These are phyloP conservation scores for Poeciliopsis turneri DNA, from an alignment of 2,797 vertebrate species.

Conservation along the genomic window DNA sequence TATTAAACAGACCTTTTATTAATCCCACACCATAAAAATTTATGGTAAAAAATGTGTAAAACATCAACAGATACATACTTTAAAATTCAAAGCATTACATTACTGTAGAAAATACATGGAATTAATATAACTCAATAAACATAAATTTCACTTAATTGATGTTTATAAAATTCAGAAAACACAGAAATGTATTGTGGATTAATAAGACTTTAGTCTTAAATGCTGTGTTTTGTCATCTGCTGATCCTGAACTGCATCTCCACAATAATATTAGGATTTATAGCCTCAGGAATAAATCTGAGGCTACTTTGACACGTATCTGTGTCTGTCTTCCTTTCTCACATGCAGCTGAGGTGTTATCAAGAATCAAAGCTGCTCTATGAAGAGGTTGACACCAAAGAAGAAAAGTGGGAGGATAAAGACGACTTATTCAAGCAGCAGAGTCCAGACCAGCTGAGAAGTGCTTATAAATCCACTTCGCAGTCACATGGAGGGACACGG, in stretches of 20 bases:
- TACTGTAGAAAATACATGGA: too few relatives aligned
- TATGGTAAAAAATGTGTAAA: too few relatives aligned
- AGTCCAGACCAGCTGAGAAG: neutral
- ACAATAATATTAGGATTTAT: neutral
- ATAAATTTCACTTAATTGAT: too few relatives aligned
- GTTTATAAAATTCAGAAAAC: too few relatives aligned
- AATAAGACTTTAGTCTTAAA: neutral
- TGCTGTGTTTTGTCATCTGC: neutral
- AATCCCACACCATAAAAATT: neutral
- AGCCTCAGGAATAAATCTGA: neutral
- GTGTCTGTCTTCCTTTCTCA: slow-evolving; percentile 1
- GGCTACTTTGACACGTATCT: neutral
- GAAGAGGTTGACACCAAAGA: slow-evolving; percentile 11
- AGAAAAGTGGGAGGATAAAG: neutral
- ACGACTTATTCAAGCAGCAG: neutral
- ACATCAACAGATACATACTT: too few relatives aligned
- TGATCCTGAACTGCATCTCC: neutral
- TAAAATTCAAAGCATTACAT: too few relatives aligned
- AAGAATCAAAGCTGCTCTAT: neutral
- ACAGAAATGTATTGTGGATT: too few relatives aligned
- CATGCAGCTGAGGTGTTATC: slow-evolving; percentile 39
- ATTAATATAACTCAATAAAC: too few relatives aligned
- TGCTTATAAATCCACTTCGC: neutral
- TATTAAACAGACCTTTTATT: neutral
- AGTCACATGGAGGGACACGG: neutral